Conservation (phyloP, 2,797 vertebrate species). For the Eurystomus glaucurus region DNA sequence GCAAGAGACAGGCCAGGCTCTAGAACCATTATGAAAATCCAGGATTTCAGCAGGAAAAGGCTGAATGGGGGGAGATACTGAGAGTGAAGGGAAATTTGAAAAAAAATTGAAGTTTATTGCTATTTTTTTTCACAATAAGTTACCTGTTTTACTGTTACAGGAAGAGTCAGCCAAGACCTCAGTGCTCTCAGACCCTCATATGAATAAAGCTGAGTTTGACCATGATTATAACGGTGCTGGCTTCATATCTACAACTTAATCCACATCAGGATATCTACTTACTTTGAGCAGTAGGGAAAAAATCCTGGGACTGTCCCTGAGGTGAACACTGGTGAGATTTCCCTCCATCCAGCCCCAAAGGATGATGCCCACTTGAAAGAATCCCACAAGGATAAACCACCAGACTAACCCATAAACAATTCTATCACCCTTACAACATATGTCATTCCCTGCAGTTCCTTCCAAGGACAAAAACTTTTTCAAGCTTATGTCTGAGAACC, state of each 20-base stretch:
- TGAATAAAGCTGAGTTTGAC: not conserved
- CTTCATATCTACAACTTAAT: not conserved
- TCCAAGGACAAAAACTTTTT: not conserved
- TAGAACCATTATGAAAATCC: conserved; percentile 71
- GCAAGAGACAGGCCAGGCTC: conserved; percentile 18
- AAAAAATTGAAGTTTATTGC: not conserved
- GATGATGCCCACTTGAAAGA: not conserved
- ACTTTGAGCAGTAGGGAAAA: not conserved
- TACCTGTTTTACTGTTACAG: not conserved
- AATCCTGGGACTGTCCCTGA: not conserved
- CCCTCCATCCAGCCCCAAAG: not conserved
- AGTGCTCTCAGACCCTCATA: not conserved
- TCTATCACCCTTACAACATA: not conserved
- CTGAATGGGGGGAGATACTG: conserved; percentile 75
- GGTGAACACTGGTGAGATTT: not conserved
- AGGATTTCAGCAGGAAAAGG: conserved; percentile 54
- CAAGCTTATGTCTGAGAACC: not conserved
- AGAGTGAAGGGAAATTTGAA: conserved; percentile 69
- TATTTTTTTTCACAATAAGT: not conserved
- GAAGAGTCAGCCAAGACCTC: not conserved
- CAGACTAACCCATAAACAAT: not conserved
- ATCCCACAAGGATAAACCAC: not conserved
- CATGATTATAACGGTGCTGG: not conserved
- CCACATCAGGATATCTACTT: not conserved
- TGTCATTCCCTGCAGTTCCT: not conserved